Evolutionary conservation across 2,888 invertebrate species (phyloP), one percentile per base, ranked within the genome.

Genomic region (Acleris cristana): DNA sequence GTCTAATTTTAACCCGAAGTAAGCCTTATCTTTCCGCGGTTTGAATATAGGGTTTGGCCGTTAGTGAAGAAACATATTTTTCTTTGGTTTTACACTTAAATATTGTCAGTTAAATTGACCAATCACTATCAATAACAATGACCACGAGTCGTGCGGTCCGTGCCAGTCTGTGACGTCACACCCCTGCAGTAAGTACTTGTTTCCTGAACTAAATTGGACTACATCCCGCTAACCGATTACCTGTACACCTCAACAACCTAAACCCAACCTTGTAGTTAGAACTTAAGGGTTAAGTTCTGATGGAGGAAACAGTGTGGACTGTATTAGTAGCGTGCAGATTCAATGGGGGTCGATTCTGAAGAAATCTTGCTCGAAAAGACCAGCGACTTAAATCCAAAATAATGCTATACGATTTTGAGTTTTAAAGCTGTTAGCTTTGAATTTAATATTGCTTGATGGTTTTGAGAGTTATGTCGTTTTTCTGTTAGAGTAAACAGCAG

Each of bases 121-220:
- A 51, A 44, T 18, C 44, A 23, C 18, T 49, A 63, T 48, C 57
- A 65, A 65, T 54, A 54, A 60, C 57, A 60, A 44, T 65, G 65
- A 65, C 60, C 65, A 52, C 51, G 21, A 60, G 19, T 26, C 48
- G 16, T 45, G 45, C 62, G 57, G 26, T 40, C 53, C 60, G 65
- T 69, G 69, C 65, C 69, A 63, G 62, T 52, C 60, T 44, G 58
- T 71, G 72, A 72, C 72, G 72, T 72, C 72, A 72, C 64, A 61
- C 53, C 52, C 64, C 62, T 62, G 14, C 40, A 52, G 52, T 71
- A 71, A 71, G 69, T 54, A 71, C 65, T 54, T 51, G 66, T 69
- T 72, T 72, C 72, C 72, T 71, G 66, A 64, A 65, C 70, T 70
- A 72, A 72, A 72, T 72, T 71, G 66, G 67, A 67, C 52, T 66